Conservation (phyloP, 1,140 invertebrate genomes). For the Drosophila albomicans region DNA sequence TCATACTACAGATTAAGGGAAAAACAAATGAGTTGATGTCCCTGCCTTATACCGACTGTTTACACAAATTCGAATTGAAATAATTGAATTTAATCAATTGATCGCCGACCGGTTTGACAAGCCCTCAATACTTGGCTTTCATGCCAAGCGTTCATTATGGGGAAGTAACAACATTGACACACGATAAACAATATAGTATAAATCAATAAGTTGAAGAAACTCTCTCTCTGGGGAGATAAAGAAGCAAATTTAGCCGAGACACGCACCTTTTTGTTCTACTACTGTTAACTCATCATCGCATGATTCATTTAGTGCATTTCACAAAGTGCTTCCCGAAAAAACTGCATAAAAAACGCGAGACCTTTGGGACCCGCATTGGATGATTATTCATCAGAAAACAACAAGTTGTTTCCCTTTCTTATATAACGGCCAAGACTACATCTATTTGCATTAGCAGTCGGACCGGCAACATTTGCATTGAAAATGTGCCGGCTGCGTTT, state of each 20-base stretch:
- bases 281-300: conserved; percentile 29
- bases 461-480: conserved; percentile 67
- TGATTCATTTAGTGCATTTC: conserved; percentile 43
- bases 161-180: not conserved
- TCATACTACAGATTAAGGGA: not conserved
- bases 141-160: not conserved
- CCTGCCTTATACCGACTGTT: too few relatives aligned
- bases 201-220: not conserved
- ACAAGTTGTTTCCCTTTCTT: conserved; percentile 30
- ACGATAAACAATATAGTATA: not conserved
- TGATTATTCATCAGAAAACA: conserved; percentile 7
- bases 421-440: conserved; percentile 41
- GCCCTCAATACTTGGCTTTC: not conserved
- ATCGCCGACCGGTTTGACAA: not conserved
- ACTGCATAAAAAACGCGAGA: conserved; percentile 14
- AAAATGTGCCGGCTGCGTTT: conserved; percentile 55
- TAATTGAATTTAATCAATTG: not conserved
- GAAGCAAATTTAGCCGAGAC: not conserved
- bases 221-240: not conserved
- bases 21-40: too few relatives aligned
- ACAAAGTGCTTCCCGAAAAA: conserved; percentile 49
- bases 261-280: conserved; percentile 12
- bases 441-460: conserved; percentile 52
- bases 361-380: conserved; percentile 9
- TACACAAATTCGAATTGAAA: too few relatives aligned